These are phyloP conservation scores for Cacatua alba DNA, from an alignment of 2,113 vertebrate genomes.

Conservation along the genomic window DNA sequence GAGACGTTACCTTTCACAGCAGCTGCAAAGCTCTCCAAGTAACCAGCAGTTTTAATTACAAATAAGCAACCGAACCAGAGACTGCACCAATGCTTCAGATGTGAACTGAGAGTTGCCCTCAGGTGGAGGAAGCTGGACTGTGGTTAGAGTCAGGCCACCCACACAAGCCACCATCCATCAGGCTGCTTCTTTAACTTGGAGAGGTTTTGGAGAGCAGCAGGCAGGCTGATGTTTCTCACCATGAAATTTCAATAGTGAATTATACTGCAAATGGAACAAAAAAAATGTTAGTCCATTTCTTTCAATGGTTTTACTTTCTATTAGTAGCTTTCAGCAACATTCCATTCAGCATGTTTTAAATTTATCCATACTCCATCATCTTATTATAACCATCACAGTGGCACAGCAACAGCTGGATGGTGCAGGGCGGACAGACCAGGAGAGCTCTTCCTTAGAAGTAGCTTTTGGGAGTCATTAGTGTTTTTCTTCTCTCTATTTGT, in stretches of 20 bases:
- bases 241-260: neutral
- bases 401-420: neutral
- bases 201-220: neutral
- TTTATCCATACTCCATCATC: neutral
- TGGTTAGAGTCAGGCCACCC: neutral
- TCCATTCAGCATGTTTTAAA: neutral
- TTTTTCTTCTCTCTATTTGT: neutral
- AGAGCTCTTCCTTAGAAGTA: neutral
- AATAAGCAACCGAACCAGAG: neutral
- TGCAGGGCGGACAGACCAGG: neutral
- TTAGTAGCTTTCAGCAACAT: neutral
- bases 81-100: neutral
- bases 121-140: neutral
- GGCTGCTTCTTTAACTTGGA: neutral
- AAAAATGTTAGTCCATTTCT: neutral
- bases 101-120: neutral
- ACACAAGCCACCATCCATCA: neutral
- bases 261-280: neutral
- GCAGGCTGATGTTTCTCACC: neutral
- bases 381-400: neutral
- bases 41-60: neutral
- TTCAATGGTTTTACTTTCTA: neutral
- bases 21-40: neutral
- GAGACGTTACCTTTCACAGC: neutral
- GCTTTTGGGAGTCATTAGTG: neutral